These are phyloP conservation scores for Triplophysa dalaica DNA, from an alignment of 2,113 vertebrate species.

Conservation along the genomic window DNA sequence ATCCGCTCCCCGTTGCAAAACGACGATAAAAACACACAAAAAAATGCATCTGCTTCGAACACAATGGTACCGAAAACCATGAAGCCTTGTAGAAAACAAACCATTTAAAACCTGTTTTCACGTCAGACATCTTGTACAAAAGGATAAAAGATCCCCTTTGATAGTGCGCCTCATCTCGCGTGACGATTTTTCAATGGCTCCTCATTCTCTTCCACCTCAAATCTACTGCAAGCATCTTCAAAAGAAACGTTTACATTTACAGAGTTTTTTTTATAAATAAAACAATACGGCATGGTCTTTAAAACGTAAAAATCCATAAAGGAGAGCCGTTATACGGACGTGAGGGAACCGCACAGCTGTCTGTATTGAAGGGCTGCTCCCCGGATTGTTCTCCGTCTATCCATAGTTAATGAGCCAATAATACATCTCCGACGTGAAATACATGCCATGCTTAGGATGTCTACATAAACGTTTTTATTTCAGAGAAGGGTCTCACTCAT, in stretches of 20 bases:
- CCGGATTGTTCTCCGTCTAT: slow-evolving; percentile 17
- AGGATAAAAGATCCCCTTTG: neutral
- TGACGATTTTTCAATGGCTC: neutral
- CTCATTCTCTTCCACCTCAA: neutral
- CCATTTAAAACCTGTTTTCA: no score
- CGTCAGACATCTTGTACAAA: no score
- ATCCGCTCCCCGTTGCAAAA: neutral
- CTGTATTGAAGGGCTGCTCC: slow-evolving; percentile 34
- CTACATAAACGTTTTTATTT: neutral
- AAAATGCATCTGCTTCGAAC: neutral
- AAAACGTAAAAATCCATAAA: neutral
- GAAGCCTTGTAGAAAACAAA: neutral
- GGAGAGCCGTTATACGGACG: slow-evolving; percentile 17
- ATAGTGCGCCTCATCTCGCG: neutral
- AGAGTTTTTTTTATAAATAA: neutral
- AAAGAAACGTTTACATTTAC: neutral
- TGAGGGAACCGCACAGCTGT: slow-evolving; percentile 33
- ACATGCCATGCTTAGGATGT: neutral
- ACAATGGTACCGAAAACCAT: neutral
- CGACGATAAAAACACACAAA: slow-evolving; percentile 1
- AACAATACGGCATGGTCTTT: neutral
- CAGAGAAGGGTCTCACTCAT: neutral
- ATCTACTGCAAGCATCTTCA: neutral
- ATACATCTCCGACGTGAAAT: neutral
- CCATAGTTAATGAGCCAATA: neutral